Conservation (phyloP, 2,888 invertebrate genomes). For the Melipona beecheii region DNA sequence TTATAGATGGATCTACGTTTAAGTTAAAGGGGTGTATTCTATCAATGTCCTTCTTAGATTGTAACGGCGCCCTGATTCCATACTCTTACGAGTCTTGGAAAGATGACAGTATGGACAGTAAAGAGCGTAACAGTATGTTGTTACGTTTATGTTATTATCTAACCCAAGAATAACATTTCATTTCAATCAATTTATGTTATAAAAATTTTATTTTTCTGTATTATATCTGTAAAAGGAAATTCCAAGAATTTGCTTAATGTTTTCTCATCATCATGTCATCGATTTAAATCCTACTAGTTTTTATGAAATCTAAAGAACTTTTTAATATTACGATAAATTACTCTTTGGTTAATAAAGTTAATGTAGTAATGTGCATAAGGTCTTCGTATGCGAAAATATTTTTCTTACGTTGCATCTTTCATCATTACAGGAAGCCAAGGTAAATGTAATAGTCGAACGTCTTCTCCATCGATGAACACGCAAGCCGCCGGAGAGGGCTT, state of each 20-base stretch:
- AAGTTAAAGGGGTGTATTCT: conserved; percentile 97
- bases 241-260: no score
- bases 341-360: no score
- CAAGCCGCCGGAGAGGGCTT: conserved; percentile 84
- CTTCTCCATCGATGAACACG: conserved; percentile 88
- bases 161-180: no score
- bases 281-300: no score
- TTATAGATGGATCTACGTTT: conserved; percentile 96
- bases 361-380: no score
- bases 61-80: conserved; percentile 95
- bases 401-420: background rate
- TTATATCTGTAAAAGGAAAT: no score
- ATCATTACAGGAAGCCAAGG: conserved; percentile 77
- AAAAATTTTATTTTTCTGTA: no score
- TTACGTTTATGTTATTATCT: no score
- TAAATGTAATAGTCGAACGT: conserved; percentile 88
- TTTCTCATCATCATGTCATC: no score
- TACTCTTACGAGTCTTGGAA: conserved; percentile 96
- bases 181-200: no score
- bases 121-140: conserved; percentile 80
- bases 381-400: background rate
- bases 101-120: conserved; percentile 91
- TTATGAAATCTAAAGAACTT: no score
- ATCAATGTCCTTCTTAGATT: conserved; percentile 98
- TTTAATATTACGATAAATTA: no score